Conservation (phyloP, 1,140 invertebrate genomes). For the Geopemphigus sp. region DNA sequence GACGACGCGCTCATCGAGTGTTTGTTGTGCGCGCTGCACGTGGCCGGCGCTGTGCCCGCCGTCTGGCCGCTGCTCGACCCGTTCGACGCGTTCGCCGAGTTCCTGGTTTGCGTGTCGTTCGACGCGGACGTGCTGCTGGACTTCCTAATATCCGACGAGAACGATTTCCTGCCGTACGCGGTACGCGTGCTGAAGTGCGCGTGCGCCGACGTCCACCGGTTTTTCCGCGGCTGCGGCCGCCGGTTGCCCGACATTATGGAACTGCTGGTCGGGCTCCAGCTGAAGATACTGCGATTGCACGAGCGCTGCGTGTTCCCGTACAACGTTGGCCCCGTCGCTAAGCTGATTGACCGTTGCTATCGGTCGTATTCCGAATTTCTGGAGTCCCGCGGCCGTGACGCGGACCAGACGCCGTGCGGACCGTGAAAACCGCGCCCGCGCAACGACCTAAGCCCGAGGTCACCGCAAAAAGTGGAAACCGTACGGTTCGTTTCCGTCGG, state of each 20-base stretch:
- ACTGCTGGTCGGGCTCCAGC: not conserved
- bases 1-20: conserved; percentile 5
- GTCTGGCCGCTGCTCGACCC: not conserved
- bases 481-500: no score
- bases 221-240: not conserved
- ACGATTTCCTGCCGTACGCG: not conserved
- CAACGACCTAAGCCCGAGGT: no score
- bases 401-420: no score
- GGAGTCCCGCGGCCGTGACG: no score
- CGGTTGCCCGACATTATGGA: not conserved
- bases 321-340: not conserved
- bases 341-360: not conserved
- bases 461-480: no score
- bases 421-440: no score
- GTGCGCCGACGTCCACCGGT: not conserved
- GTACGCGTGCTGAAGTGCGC: not conserved
- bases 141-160: not conserved
- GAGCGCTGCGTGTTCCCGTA: not conserved
- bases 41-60: not conserved
- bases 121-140: not conserved
- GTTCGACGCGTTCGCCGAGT: not conserved
- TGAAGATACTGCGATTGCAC: not conserved
- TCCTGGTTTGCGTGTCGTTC: not conserved
- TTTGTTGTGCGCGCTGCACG: not conserved
- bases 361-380: no score